Evolutionary conservation across 2,888 invertebrate genomes (phyloP), one percentile per base, ranked within the genome.

Genomic region (Synanthedon formicaeformis): DNA sequence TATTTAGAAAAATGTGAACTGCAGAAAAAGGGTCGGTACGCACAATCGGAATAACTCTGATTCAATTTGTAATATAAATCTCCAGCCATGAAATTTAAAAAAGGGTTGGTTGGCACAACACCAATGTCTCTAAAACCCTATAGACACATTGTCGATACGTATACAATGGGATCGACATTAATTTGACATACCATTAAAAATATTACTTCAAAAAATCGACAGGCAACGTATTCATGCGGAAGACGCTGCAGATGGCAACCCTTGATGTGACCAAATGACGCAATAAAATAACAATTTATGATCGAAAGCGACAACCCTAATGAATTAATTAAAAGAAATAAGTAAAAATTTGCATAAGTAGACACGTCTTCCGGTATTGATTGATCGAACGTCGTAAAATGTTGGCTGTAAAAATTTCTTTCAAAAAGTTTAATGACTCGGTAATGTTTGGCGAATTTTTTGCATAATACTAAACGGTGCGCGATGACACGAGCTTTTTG

Each of bases 131-230:
- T 66, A 59, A 65, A 66, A 78, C 81, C 80, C 83, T 77, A 84
- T 86, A 80, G 86, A 81, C 83, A 82, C 79, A 83, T 82, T 84
- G 82, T 73, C 81, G 72, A 84, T 84, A 78, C 61, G 62, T 60
- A 61, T 64, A 85, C 80, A 84, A 85, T 77, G 65, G 80, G 66
- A 73, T 74, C 73, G 79, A 85, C 81, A 80, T 81, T 84, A 85
- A 86, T 84, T 83, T 82, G 86, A 85, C 85, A 75, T 82, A 79
- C 79, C 81, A 84, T 86, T 85, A 84, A 83, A 81, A 81, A 79
- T 81, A 83, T 86, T 78, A 75, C 82, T 78, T 79, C 75, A 73
- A 75, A 77, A 78, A 79, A 79, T 79, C 74, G 72, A 67, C 69
- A 67, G 67, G 65, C 65, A 65, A 73, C 67, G 69, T 67, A 78